A percentile compares a stretch with the other conserved stretches of the same genome.
Conservation (phyloP, 2,888 invertebrate genomes). For the Drosophila barbarae region DNA sequence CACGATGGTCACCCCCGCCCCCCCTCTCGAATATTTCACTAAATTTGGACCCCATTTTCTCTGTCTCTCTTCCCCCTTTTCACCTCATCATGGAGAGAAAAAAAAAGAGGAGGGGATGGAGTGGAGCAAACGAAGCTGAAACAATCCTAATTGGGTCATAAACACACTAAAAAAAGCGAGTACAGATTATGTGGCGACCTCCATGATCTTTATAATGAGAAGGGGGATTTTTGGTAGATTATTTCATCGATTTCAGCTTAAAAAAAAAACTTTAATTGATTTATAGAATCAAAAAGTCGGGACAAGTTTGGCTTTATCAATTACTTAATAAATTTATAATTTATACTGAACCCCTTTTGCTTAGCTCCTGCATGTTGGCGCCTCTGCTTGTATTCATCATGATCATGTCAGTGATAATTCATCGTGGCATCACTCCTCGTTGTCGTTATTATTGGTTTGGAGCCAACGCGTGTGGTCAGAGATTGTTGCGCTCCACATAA, state of each 20-base stretch:
- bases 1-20: constrained; percentile 2
- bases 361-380: neutral
- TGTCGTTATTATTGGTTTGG: constrained; percentile 5
- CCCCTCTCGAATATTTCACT: constrained; percentile 16
- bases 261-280: neutral
- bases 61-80: neutral
- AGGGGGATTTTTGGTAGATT: neutral
- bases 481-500: constrained; percentile 15
- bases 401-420: constrained; percentile 29
- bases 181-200: constrained; percentile 42
- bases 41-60: constrained; percentile 21
- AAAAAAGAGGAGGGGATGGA: constrained; percentile 4
- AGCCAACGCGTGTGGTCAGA: constrained; percentile 14
- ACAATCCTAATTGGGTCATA: constrained; percentile 65
- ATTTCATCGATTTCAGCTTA: neutral
- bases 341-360: neutral
- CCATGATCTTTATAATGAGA: constrained; percentile 27
- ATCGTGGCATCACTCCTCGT: constrained; percentile 4
- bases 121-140: constrained; percentile 27
- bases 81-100: neutral
- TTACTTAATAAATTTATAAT: neutral
- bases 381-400: constrained; percentile 11
- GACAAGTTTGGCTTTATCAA: neutral
- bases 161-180: constrained; percentile 42
- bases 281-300: neutral